Evolutionary conservation across 30 jellyfish, hydroid and myxozoan species (phyloP), one percentile per base, ranked within the genome.

Genomic region (Cassiopea andromeda): DNA sequence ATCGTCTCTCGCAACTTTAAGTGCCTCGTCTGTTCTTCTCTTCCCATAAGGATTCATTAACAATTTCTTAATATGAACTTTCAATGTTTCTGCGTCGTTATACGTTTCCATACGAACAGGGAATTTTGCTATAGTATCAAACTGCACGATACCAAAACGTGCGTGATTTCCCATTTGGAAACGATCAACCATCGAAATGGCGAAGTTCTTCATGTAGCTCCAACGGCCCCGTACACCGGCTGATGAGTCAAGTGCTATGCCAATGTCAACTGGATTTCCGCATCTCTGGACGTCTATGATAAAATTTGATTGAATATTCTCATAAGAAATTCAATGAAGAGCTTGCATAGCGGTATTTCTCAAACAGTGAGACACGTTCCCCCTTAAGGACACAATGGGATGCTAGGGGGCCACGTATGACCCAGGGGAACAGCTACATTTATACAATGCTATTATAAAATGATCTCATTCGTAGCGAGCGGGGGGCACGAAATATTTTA

Each of bases 41-140:
- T 91, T 89, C 16, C 99, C 99, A 82, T 67, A 90, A 46, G 99
- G 99, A 49, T 95, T 91, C 90, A 94, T 90, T 81, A 82, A 48
- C 73, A 95, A 69, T 73, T 82, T 87, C 12, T 69, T 85, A 9
- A 91, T 73, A 72, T 88, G 98, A 46, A 85, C 85, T 73, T 90
- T 95, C 44, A 90, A 84, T 87, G 81, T 85, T 48, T 88, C 97
- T 13, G 92, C 94, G 14, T 91, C 97, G 59, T 89, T 80, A 75
- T 85, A 90, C 47, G 98, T 85, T 48, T 89, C 99, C 61, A 95
- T 77, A 6, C 93, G 94, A 38, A 95, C 85, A 13, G 97, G 98
- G 73, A 95, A 87, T 82, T 91, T 91, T 1, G 99, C 99, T 18
- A 90, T 83, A 5, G 98, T 95, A 79, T 91, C 98, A 75, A 90